Evolutionary conservation across 1,140 invertebrate genomes (phyloP), one percentile per base, ranked within the genome.

Genomic region (Philopotamus ludificatus): DNA sequence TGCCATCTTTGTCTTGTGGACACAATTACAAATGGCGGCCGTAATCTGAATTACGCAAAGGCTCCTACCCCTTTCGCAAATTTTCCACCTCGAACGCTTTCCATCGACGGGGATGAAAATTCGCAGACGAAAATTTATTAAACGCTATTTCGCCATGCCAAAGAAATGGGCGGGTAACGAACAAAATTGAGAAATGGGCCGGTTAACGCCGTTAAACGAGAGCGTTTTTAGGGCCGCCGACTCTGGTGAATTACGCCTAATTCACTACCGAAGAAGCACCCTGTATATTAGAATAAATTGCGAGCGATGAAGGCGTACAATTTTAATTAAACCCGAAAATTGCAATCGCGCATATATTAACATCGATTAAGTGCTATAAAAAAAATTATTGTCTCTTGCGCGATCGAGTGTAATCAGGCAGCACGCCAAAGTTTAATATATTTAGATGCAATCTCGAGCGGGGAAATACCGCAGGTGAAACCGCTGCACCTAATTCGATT

Each of bases 401-500:
- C n/a, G n/a, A n/a, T n/a, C n/a, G n/a, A 8, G 34, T 39, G 34
- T 34, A 34, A 34, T 34, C 4, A 34, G 28, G 28, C 28, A 34
- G 28, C 12, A 7, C 12, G 12, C 51, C 12, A 42, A 57, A 57
- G 26, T 57, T 68, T 59, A 59, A 65, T 58, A 68, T 64, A 65
- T 65, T 65, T 41, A 41, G 47, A 18, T 44, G 62, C 61, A 65
- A 42, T 65, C 50, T 50, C 50, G 44, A 8, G 41, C 49, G 26
- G 41, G 41, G 41, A 41, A 50, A 39, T 57, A 44, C 66, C 67
- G 58, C 67, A 68, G 60, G 58, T 65, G 57, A 65, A 68, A 63
- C 67, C 67, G 44, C 67, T 65, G 67, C 58, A 65, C 23, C 51
- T 62, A 68, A 68, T 68, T 68, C 63, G 63, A 68, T 68, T 68